A percentile compares a stretch with the other conserved stretches of the same genome.
Conservation (phyloP, 1,140 invertebrate genomes). For the Lordiphosa stackelbergi region DNA sequence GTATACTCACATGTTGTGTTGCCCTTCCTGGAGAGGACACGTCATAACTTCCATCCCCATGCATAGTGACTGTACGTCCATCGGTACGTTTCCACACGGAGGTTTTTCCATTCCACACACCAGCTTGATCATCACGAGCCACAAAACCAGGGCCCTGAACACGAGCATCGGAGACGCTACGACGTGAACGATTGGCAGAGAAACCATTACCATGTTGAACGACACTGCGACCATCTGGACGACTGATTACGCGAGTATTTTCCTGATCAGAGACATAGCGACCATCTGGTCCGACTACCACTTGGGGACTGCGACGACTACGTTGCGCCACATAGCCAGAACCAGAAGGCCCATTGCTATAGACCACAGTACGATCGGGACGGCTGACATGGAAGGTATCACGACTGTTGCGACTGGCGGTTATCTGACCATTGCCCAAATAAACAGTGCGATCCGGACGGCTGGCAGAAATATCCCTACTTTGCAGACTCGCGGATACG, state of each 20-base stretch:
- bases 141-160: constrained; percentile 39
- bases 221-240: constrained; percentile 20
- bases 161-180: constrained; percentile 1
- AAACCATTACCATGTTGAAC: too few species aligned
- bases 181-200: background rate
- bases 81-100: constrained; percentile 38
- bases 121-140: constrained; percentile 32
- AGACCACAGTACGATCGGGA: too few species aligned
- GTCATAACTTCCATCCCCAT: constrained; percentile 17
- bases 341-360: too few species aligned
- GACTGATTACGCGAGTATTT: background rate
- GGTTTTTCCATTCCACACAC: constrained; percentile 23
- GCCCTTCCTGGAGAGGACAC: constrained; percentile 28
- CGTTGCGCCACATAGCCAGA: too few species aligned
- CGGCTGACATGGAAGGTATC: too few species aligned
- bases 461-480: background rate
- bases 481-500: background rate
- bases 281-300: background rate
- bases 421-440: background rate
- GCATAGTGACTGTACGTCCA: constrained; percentile 31
- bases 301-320: constrained; percentile 1
- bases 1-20: constrained; percentile 31
- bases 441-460: constrained; percentile 15
- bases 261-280: background rate
- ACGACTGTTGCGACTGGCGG: too few species aligned